phyloP scores from a whole-genome alignment of 2,888 invertebrate genomes.

The Hydroisotoma schaefferi region DNA sequence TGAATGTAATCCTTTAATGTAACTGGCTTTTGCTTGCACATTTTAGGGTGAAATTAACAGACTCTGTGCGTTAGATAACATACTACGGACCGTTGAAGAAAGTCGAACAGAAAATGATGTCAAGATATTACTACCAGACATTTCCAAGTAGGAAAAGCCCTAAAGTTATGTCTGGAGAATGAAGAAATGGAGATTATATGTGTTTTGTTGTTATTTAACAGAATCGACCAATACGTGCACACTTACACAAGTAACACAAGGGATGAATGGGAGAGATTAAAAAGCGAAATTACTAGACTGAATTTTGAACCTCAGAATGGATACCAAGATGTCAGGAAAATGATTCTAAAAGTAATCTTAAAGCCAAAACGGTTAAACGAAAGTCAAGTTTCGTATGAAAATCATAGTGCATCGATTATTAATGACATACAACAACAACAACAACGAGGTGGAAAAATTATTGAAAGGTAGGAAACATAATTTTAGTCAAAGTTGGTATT shows the following conservation, averaged over 20 bases:
- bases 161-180: too few relatives aligned
- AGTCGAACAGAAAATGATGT: constrained; percentile 15
- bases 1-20: too few relatives aligned
- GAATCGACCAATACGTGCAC: constrained; percentile 9
- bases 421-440: too few relatives aligned
- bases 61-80: constrained; percentile 21
- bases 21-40: too few relatives aligned
- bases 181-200: not conserved
- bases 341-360: not conserved
- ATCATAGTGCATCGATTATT: not conserved
- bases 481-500: too few relatives aligned
- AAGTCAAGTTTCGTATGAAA: not conserved
- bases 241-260: not conserved
- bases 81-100: constrained; percentile 23
- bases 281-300: not conserved
- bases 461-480: too few relatives aligned
- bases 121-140: constrained; percentile 9
- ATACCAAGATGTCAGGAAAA: not conserved
- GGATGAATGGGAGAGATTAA: not conserved
- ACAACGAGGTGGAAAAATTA: too few relatives aligned
- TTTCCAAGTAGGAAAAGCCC: constrained; percentile 5
- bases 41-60: constrained; percentile 19
- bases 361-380: not conserved
- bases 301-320: not conserved
- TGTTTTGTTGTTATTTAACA: not conserved